These are phyloP conservation scores for Lottia scabra DNA, from an alignment of 2,888 invertebrate genomes.

Conservation along the genomic window DNA sequence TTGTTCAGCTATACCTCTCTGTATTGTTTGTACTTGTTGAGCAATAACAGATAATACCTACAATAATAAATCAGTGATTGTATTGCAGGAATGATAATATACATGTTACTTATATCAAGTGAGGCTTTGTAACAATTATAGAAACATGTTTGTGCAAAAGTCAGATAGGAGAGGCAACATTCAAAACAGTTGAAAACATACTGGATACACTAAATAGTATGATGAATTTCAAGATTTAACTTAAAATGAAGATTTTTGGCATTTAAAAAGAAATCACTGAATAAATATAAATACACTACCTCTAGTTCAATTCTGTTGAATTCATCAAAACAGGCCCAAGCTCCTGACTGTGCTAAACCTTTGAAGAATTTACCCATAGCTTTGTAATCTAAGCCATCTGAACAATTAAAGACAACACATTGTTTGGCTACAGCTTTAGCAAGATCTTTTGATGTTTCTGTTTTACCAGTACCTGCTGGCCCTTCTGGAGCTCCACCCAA, in stretches of 20 bases:
- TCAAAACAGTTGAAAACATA: too few relatives aligned
- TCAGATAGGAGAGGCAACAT: too few relatives aligned
- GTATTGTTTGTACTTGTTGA: conserved; percentile 69
- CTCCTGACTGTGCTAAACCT: conserved; percentile 68
- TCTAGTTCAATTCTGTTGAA: conserved; percentile 70
- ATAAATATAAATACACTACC: conserved; percentile 41
- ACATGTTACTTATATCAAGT: too few relatives aligned
- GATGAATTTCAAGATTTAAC: background rate
- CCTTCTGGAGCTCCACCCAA: conserved; percentile 69
- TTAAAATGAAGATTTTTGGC: background rate
- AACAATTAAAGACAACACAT: conserved; percentile 70
- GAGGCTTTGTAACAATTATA: too few relatives aligned
- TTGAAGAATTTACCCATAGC: conserved; percentile 71
- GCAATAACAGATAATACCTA: conserved; percentile 69
- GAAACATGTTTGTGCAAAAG: too few relatives aligned
- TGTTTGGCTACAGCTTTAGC: conserved; percentile 70
- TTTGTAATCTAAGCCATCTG: conserved; percentile 69
- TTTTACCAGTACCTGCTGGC: conserved; percentile 69
- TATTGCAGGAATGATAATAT: background rate
- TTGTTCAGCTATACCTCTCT: conserved; percentile 67
- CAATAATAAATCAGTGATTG: background rate
- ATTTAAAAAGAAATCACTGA: background rate
- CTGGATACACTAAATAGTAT: background rate
- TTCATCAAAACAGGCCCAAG: conserved; percentile 70
- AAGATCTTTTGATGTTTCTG: conserved; percentile 69